Percentiles rank a stretch among this genome's conserved stretches.
Conservation (phyloP, 2,888 invertebrate genomes). For the Drosophila quinaria region DNA sequence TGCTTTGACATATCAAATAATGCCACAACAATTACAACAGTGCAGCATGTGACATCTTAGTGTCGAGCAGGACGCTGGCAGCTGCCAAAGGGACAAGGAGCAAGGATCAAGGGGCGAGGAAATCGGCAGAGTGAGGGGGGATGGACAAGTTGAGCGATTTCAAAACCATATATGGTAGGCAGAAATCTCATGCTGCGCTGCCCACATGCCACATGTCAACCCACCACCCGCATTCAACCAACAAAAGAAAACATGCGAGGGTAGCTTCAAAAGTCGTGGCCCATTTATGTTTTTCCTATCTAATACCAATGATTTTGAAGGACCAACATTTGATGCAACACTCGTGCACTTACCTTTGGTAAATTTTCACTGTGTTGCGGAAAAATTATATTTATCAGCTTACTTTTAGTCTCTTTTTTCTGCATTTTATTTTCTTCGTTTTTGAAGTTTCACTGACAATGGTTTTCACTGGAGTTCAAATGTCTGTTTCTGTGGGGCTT, state of each 20-base stretch:
- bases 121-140: background rate
- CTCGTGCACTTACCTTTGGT: conserved; percentile 47
- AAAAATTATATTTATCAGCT: conserved; percentile 67
- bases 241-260: conserved; percentile 28
- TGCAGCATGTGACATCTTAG: conserved; percentile 57
- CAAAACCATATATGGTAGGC: conserved; percentile 44
- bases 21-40: conserved; percentile 79
- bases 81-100: background rate
- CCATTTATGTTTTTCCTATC: rapidly evolving
- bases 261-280: background rate
- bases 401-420: conserved; percentile 55
- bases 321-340: conserved; percentile 11
- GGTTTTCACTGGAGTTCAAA: conserved; percentile 51
- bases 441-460: conserved; percentile 67
- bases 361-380: conserved; percentile 34
- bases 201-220: conserved; percentile 58
- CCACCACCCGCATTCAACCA: conserved; percentile 47
- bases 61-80: background rate
- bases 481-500: conserved; percentile 15
- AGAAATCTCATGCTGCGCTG: conserved; percentile 75
- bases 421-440: conserved; percentile 29
- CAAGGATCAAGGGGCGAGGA: background rate
- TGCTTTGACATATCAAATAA: conserved; percentile 82
- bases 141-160: conserved; percentile 44
- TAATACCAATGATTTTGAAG: no score